Base-by-base conservation (phyloP, 2,797 vertebrate species). In the Cossypha dichroa region DNA sequence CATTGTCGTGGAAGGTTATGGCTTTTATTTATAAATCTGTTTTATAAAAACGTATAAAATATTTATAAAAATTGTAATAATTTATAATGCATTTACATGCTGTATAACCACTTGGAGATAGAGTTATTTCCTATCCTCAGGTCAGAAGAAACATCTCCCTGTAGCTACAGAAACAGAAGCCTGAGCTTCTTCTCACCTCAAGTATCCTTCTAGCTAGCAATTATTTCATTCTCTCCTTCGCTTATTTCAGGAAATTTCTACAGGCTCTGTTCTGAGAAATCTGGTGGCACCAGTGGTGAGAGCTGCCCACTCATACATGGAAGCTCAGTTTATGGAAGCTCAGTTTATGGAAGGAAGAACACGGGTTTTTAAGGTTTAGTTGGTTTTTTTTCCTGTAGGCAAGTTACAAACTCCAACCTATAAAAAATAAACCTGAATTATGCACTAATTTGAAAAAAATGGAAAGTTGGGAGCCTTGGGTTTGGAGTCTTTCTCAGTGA, bases 221-320 rank as follows among this genome's bases (percentile, higher is more conserved):
- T 64, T 34, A 51, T 73, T 80, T 49, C 15, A 41, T 76, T 82
- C 28, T 62, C 18, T 82, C n/a, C 58, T 68, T 85, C 4, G 1
- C 14, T 68, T 81, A 67, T 66, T 82, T 88, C 72, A 49, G n/a
- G 59, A 70, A 77, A 25, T 26, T 68, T 86, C 40, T 87, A 15
- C 43, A 62, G 28, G 25, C 63, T 90, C 62, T 69, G 7, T 84
- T 75, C 55, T 82, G 74, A 66, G 85, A 88, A 96, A 82, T 11
- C 51, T 75, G 10, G 21, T 75, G 58, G n/a, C 36, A 62, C 22
- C 26, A 54, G 25, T 41, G 33, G 11, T 36, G 45, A 76, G n/a
- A 64, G 38, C 36, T 93, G 38, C 54, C 56, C 69, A 40, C 41
- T 86, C 41, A 45, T 51, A 60, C 3, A 3, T 67, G 34, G 45